phyloP scores from a whole-genome alignment of 2,797 vertebrate genomes.

The Myotis pilosus region DNA sequence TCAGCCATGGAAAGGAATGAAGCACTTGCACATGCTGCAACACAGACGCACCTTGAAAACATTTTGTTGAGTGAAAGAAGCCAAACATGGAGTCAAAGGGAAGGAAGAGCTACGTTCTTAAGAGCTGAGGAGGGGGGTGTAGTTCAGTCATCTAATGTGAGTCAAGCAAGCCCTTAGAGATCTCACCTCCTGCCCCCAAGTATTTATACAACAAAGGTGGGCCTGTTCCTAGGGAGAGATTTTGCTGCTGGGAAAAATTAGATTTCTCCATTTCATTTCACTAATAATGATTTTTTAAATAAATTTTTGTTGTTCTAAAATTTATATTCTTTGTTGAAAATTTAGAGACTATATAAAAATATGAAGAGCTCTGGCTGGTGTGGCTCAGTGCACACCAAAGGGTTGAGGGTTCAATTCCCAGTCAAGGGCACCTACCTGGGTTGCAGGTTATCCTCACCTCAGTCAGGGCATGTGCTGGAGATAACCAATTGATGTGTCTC shows the following conservation, averaged over 20 bases:
- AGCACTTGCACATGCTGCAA: not conserved
- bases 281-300: not conserved
- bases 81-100: not conserved
- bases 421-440: no score
- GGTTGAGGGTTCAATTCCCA: no score
- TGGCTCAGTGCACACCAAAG: no score
- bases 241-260: not conserved
- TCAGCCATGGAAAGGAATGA: not conserved
- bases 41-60: not conserved
- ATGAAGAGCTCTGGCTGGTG: not conserved
- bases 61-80: not conserved
- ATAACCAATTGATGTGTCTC: no score
- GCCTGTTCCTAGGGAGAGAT: not conserved
- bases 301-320: constrained; percentile 2
- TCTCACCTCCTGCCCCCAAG: not conserved
- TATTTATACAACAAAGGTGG: not conserved
- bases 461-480: no score
- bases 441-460: no score
- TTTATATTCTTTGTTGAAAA: not conserved
- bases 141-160: not conserved
- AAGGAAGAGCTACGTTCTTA: not conserved
- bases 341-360: not conserved
- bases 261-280: constrained; percentile 5
- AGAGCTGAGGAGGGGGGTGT: not conserved
- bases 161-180: not conserved